Percentiles rank a stretch among this genome's conserved stretches.
phyloP scores from a whole-genome alignment of 2,113 vertebrate genomes.

The Apeltes quadracus region DNA sequence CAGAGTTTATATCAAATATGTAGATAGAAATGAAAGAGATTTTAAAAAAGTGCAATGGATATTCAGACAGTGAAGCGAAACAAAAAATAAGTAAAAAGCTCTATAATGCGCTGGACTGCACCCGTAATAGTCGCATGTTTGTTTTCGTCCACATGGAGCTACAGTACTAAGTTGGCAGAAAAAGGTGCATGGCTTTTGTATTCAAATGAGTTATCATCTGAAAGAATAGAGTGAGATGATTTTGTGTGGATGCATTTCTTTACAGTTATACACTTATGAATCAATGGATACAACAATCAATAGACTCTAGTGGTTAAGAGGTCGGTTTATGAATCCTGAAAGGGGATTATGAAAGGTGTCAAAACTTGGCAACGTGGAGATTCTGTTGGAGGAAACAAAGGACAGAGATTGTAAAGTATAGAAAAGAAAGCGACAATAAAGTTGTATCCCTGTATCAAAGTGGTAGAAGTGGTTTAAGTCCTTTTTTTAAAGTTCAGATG shows the following conservation, averaged over 20 bases:
- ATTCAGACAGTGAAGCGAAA: constrained; percentile 45
- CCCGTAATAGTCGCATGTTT: constrained; percentile 61
- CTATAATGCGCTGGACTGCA: constrained; percentile 64
- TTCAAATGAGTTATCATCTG: constrained; percentile 53
- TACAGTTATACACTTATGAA: constrained; percentile 35
- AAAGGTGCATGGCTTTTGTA: constrained; percentile 74
- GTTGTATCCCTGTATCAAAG: constrained; percentile 50
- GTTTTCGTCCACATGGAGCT: constrained; percentile 51
- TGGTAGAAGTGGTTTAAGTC: constrained; percentile 70
- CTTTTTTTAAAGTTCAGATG: constrained; percentile 48
- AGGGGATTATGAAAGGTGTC: no score
- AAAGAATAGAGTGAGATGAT: constrained; percentile 29
- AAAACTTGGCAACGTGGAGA: constrained; percentile 37
- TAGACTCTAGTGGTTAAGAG: constrained; percentile 19
- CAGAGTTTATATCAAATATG: constrained; percentile 67
- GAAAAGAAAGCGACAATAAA: constrained; percentile 25
- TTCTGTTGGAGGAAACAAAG: constrained; percentile 35
- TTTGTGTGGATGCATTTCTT: constrained; percentile 27
- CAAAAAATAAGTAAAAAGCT: constrained; percentile 20
- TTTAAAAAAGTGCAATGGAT: constrained; percentile 61
- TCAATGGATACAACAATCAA: constrained; percentile 11
- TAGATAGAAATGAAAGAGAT: constrained; percentile 57
- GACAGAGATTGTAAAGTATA: constrained; percentile 22
- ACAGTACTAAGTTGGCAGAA: constrained; percentile 77
- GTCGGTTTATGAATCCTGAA: constrained; percentile 23